These are phyloP conservation scores for Synergus gifuensis DNA, from an alignment of 2,888 invertebrate genomes.

Conservation along the genomic window DNA sequence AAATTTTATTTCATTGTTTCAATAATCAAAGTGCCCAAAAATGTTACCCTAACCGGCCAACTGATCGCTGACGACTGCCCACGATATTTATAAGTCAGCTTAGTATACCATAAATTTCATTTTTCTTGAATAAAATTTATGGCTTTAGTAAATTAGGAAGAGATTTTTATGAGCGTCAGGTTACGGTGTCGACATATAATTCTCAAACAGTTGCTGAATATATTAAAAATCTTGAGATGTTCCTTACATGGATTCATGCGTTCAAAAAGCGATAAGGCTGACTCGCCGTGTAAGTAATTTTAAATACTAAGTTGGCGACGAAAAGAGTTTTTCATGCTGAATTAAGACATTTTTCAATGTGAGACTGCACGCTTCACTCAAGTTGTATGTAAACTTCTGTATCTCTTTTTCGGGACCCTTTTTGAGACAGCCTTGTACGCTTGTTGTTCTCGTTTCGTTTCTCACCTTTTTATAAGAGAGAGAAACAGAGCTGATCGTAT, in stretches of 20 bases:
- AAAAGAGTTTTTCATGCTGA: background rate
- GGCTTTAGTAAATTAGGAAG: slow-evolving; percentile 27
- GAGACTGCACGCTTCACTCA: background rate
- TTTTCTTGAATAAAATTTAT: slow-evolving; percentile 17
- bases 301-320: background rate
- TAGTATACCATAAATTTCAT: slow-evolving; percentile 29
- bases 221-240: slow-evolving; percentile 15
- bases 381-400: background rate
- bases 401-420: background rate
- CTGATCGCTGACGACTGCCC: slow-evolving; percentile 27
- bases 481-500: slow-evolving; percentile 14
- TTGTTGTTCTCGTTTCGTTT: slow-evolving; percentile 10
- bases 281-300: background rate
- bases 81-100: slow-evolving; percentile 17
- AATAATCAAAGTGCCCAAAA: slow-evolving; percentile 35
- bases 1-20: slow-evolving; percentile 22
- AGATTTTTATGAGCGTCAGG: slow-evolving; percentile 2
- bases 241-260: slow-evolving; percentile 18
- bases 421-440: slow-evolving; percentile 30
- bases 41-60: slow-evolving; percentile 35
- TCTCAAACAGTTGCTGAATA: slow-evolving; percentile 16
- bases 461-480: slow-evolving; percentile 24
- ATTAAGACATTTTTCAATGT: background rate
- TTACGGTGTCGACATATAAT: background rate
- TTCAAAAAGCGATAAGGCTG: slow-evolving; percentile 38